A percentile compares a stretch with the other conserved stretches of the same genome.
These are phyloP conservation scores for Sciurus vulgaris DNA, from an alignment of 2,797 vertebrate genomes.

Conservation along the genomic window DNA sequence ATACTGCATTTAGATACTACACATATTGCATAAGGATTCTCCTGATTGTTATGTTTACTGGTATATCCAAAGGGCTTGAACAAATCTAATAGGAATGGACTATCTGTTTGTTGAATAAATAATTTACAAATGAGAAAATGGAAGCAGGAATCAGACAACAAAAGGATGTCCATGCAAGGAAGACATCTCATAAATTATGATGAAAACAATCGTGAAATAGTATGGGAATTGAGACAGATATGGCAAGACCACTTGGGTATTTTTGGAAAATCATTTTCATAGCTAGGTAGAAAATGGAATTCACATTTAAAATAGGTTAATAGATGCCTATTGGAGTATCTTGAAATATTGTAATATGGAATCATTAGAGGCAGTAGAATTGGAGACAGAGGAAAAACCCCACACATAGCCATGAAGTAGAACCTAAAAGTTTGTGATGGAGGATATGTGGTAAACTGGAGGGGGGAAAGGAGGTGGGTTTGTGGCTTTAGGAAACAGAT, in stretches of 20 bases:
- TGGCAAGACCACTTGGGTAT: neutral
- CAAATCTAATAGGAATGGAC: neutral
- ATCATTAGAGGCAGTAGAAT: neutral
- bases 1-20: neutral
- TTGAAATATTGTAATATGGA: neutral
- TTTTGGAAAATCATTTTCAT: neutral
- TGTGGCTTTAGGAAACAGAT: neutral
- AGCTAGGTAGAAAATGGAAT: neutral
- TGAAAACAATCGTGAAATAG: neutral
- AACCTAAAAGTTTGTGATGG: neutral
- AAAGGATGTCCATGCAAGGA: neutral
- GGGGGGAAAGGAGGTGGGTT: neutral
- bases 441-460: neutral
- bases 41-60: neutral
- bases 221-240: neutral
- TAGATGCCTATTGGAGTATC: neutral
- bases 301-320: neutral
- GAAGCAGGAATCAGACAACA: neutral
- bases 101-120: neutral
- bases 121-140: neutral
- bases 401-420: neutral
- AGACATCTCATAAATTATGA: neutral
- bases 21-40: neutral
- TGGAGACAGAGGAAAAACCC: neutral
- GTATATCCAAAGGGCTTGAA: neutral